These are phyloP conservation scores for Leuciscus waleckii DNA, from an alignment of 2,797 vertebrate genomes.

Conservation along the genomic window DNA sequence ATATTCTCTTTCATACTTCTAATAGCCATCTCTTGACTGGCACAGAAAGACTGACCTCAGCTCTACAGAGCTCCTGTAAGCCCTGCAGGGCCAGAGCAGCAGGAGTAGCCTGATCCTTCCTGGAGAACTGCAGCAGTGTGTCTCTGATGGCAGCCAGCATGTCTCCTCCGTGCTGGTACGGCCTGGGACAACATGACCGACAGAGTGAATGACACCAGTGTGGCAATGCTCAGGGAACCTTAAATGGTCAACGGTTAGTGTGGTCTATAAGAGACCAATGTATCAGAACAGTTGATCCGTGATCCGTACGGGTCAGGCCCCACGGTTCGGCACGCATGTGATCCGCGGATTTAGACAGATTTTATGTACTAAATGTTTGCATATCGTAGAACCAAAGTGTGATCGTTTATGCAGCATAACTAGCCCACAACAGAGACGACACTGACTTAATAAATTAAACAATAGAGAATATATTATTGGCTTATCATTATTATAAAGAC, in stretches of 20 bases:
- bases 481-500: too few relatives aligned
- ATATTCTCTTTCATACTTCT: not conserved
- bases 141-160: constrained; percentile 92
- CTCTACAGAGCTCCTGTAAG: constrained; percentile 88
- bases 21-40: not conserved
- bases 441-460: too few relatives aligned
- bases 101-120: constrained; percentile 86
- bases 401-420: too few relatives aligned
- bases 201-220: not conserved
- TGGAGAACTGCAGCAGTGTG: constrained; percentile 85
- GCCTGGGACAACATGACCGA: constrained; percentile 72
- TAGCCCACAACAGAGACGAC: too few relatives aligned
- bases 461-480: too few relatives aligned
- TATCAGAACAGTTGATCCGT: not conserved
- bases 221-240: not conserved
- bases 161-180: constrained; percentile 95
- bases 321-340: too few relatives aligned
- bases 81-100: constrained; percentile 89
- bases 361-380: too few relatives aligned
- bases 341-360: too few relatives aligned
- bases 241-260: not conserved
- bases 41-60: constrained; percentile 81
- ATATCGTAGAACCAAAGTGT: too few relatives aligned
- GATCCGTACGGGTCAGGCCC: too few relatives aligned
- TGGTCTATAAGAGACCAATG: not conserved